Conservation (phyloP, 1,140 invertebrate genomes). For the Drosophila eugracilis region DNA sequence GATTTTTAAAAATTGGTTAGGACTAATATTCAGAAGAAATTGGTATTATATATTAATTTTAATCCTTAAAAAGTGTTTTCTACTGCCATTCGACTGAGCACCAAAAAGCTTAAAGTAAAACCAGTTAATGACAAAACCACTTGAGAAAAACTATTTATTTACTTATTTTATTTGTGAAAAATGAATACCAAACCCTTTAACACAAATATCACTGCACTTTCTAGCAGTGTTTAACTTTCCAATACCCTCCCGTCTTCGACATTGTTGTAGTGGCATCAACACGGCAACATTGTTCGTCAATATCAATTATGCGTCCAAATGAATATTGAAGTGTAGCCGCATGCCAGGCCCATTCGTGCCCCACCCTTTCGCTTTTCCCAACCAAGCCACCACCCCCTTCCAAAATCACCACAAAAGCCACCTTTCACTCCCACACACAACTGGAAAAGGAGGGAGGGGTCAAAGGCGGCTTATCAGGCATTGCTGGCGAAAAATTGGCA, state of each 20-base stretch:
- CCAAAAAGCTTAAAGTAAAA: too few relatives aligned
- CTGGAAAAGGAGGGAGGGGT: slow-evolving; percentile 1
- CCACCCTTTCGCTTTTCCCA: neutral
- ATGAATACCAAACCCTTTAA: too few relatives aligned
- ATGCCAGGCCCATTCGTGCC: slow-evolving; percentile 45
- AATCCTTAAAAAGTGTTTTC: too few relatives aligned
- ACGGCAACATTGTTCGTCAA: slow-evolving; percentile 79
- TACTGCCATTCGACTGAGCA: too few relatives aligned
- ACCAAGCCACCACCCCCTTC: slow-evolving; percentile 9
- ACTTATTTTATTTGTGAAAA: too few relatives aligned
- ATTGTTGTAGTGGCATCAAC: slow-evolving; percentile 41
- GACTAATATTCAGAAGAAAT: too few relatives aligned
- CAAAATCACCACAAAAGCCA: slow-evolving; percentile 72
- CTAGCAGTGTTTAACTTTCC: slow-evolving; percentile 44
- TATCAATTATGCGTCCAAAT: slow-evolving; percentile 83
- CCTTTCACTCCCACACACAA: slow-evolving; percentile 42
- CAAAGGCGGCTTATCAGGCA: slow-evolving; percentile 54
- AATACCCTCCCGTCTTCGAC: slow-evolving; percentile 12
- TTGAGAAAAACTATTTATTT: too few relatives aligned
- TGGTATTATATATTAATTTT: too few relatives aligned
- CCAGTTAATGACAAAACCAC: too few relatives aligned
- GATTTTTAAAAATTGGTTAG: too few relatives aligned
- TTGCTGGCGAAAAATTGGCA: slow-evolving; percentile 75
- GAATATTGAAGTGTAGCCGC: slow-evolving; percentile 82
- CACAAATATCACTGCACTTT: slow-evolving; percentile 12